Percentiles rank a stretch among this genome's conserved stretches.
Evolutionary conservation across 2,888 invertebrate genomes (phyloP).

Genomic region (Polia nebulosa): DNA sequence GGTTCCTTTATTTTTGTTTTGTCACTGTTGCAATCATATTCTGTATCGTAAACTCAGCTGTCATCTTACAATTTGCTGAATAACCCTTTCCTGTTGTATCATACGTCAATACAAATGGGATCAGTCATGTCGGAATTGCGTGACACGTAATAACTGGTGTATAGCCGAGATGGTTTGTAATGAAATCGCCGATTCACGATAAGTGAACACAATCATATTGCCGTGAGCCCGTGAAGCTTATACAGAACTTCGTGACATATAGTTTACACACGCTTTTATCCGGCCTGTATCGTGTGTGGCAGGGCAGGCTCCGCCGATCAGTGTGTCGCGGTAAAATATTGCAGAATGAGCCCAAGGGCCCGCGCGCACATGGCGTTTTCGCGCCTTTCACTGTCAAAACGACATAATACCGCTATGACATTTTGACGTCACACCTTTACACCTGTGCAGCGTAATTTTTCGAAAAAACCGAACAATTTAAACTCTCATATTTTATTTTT

Average conservation of each 20-base stretch:
- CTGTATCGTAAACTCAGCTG: constrained; percentile 1
- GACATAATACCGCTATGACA: constrained; percentile 54
- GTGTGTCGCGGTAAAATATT: constrained; percentile 56
- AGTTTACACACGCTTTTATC: constrained; percentile 54
- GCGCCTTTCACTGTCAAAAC: constrained; percentile 55
- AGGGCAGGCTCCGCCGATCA: constrained; percentile 28
- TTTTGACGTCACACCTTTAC: constrained; percentile 49
- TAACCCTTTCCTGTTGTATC: constrained; percentile 23
- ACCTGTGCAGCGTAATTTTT: constrained; percentile 32
- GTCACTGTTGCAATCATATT: constrained; percentile 21
- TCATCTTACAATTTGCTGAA: constrained; percentile 38
- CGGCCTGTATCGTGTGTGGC: constrained; percentile 49
- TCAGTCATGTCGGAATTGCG: constrained; percentile 48
- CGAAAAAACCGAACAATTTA: constrained; percentile 31
- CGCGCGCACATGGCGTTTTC: constrained; percentile 58
- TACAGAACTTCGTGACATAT: constrained; percentile 57
- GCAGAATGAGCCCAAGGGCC: constrained; percentile 45
- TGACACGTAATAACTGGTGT: constrained; percentile 47
- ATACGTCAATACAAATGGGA: constrained; percentile 43
- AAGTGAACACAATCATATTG: constrained; percentile 40
- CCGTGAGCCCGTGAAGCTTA: constrained; percentile 46
- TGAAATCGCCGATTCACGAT: constrained; percentile 55
- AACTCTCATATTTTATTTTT: constrained; percentile 25
- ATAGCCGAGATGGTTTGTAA: constrained; percentile 51
- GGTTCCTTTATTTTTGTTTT: background rate